Conservation (phyloP, 1,140 invertebrate species). For the Lamellibrachia luymesi region DNA sequence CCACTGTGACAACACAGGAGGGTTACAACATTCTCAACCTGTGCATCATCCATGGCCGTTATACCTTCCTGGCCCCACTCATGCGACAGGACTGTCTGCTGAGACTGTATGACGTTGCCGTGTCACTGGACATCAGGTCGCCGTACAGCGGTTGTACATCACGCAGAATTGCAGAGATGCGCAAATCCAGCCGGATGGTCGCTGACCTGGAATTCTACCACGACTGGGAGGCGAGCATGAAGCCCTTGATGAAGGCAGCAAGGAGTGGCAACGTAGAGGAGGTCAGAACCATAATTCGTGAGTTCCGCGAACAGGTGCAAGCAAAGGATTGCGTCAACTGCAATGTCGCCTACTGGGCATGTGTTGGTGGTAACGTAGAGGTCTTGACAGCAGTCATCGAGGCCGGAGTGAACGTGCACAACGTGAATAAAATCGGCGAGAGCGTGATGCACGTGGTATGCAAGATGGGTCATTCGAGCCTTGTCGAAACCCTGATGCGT, state of each 20-base stretch:
- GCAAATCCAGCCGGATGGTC: neutral
- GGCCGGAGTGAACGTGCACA: neutral
- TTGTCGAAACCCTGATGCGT: conserved; percentile 9
- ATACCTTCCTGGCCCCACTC: neutral
- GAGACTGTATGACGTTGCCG: neutral
- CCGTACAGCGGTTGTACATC: neutral
- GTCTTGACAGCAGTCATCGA: neutral
- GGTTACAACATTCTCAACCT: neutral
- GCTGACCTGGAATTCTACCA: neutral
- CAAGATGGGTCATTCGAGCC: neutral
- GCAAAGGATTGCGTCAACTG: neutral
- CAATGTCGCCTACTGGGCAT: neutral
- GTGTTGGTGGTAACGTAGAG: neutral
- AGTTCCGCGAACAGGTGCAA: neutral
- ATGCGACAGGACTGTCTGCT: neutral
- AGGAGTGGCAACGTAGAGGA: neutral
- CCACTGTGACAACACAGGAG: neutral
- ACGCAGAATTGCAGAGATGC: neutral
- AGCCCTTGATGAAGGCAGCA: neutral
- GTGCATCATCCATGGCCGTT: neutral
- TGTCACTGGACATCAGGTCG: neutral
- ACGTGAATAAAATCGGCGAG: conserved; percentile 3
- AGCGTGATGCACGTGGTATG: conserved; percentile 1
- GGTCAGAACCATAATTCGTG: neutral
- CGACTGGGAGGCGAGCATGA: neutral